A percentile compares a stretch with the other conserved stretches of the same genome.
Evolutionary conservation across 1,140 invertebrate genomes (phyloP).

Genomic region (Drosophila miranda): DNA sequence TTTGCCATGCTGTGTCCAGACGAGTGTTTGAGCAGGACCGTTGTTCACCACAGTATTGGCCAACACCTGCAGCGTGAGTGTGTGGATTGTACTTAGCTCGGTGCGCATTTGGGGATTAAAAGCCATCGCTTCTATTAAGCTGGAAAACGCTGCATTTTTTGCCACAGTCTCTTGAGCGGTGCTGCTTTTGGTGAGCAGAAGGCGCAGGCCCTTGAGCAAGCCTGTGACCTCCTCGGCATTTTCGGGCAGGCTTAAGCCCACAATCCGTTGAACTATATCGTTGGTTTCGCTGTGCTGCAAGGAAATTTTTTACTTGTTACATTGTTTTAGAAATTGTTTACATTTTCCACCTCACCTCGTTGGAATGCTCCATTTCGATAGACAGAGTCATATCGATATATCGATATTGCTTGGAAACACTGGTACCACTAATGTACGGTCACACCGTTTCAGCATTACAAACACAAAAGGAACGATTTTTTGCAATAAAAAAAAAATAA

Average conservation of each 20-base stretch:
- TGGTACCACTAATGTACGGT: neutral
- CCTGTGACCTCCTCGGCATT: constrained; percentile 37
- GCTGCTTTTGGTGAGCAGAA: constrained; percentile 45
- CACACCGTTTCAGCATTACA: constrained; percentile 2
- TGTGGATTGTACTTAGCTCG: constrained; percentile 39
- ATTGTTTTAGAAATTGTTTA: neutral
- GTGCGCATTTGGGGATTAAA: constrained; percentile 50
- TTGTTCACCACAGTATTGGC: constrained; percentile 78
- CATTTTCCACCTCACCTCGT: too few relatives aligned
- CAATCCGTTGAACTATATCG: constrained; percentile 30
- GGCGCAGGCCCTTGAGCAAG: constrained; percentile 37
- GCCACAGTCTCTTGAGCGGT: constrained; percentile 43
- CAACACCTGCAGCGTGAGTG: constrained; percentile 66
- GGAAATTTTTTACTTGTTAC: neutral
- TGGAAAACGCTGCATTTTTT: constrained; percentile 24
- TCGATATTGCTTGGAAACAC: too few relatives aligned
- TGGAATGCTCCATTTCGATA: too few relatives aligned
- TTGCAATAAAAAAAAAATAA: constrained; percentile 24
- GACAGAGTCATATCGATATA: too few relatives aligned
- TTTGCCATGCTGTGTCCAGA: constrained; percentile 59
- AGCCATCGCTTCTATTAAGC: constrained; percentile 42
- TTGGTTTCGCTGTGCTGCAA: constrained; percentile 30
- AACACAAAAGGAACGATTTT: constrained; percentile 19
- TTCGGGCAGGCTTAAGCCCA: neutral
- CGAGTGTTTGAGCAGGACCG: constrained; percentile 41